These are phyloP conservation scores for Enteromius viviparus DNA, from an alignment of 2,797 vertebrate genomes.

Conservation along the genomic window DNA sequence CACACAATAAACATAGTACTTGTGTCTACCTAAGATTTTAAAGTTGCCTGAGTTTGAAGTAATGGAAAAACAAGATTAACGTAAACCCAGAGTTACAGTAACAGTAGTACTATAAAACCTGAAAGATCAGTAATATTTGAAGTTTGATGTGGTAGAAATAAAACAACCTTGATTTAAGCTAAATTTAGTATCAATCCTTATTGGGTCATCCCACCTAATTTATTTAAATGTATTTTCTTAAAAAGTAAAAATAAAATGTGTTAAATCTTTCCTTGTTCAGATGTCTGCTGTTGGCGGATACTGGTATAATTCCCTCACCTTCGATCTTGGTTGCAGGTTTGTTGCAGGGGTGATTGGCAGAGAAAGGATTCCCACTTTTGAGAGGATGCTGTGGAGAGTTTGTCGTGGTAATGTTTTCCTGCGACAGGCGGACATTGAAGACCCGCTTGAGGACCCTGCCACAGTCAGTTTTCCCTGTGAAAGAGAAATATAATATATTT, in stretches of 20 bases:
- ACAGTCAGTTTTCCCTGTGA: conserved; percentile 76
- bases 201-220: not conserved
- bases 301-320: not conserved
- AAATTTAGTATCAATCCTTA: not conserved
- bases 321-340: conserved; percentile 76
- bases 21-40: not conserved
- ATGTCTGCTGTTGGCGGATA: not conserved
- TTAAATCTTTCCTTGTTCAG: not conserved
- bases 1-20: not conserved
- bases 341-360: conserved; percentile 95
- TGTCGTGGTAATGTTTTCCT: conserved; percentile 97
- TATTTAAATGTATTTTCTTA: not conserved
- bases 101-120: not conserved
- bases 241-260: not conserved
- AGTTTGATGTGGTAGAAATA: not conserved
- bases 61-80: not conserved
- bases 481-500: too few relatives aligned
- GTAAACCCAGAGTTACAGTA: not conserved
- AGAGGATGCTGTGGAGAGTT: conserved; percentile 98
- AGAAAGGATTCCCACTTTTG: conserved; percentile 94
- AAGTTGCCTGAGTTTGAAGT: not conserved
- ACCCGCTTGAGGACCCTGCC: conserved; percentile 90
- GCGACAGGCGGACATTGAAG: conserved; percentile 94
- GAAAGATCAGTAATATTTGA: not conserved
- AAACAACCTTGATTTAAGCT: not conserved